Evolutionary conservation across 2,888 invertebrate genomes (phyloP).

Genomic region (Iphiclides podalirius): DNA sequence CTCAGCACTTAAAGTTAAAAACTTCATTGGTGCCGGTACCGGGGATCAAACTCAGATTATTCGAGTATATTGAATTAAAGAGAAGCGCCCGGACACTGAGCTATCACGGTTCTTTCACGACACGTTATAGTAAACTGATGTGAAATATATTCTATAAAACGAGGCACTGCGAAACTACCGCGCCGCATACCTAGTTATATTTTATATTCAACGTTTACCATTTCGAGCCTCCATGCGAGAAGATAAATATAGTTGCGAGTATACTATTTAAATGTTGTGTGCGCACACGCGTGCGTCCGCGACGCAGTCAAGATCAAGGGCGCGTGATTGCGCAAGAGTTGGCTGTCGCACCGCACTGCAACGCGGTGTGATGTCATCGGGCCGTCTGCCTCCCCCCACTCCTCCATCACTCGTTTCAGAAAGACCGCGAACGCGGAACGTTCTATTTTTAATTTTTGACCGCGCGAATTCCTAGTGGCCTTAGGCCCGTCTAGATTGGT

Average conservation of each 20-base stretch:
- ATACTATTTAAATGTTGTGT: conserved; percentile 54
- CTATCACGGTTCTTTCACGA: too few relatives aligned
- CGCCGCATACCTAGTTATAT: conserved; percentile 1
- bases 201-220: conserved; percentile 55
- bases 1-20: too few relatives aligned
- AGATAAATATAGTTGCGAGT: conserved; percentile 69
- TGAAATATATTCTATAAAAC: conserved; percentile 2
- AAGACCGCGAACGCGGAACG: conserved; percentile 68
- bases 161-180: neutral
- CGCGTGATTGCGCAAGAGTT: conserved; percentile 77
- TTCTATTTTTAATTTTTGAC: conserved; percentile 63
- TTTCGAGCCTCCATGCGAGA: conserved; percentile 66
- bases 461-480: conserved; percentile 32
- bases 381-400: conserved; percentile 54
- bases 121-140: too few relatives aligned
- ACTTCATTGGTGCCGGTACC: too few relatives aligned
- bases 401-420: conserved; percentile 42
- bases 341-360: conserved; percentile 74
- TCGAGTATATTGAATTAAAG: too few relatives aligned
- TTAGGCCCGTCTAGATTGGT: conserved; percentile 25
- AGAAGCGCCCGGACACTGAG: too few relatives aligned
- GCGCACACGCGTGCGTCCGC: conserved; percentile 71
- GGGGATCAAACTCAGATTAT: too few relatives aligned
- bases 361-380: conserved; percentile 69
- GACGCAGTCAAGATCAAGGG: conserved; percentile 81